Base-by-base conservation (phyloP, 2,888 invertebrate genomes). In the Chirona hameri region DNA sequence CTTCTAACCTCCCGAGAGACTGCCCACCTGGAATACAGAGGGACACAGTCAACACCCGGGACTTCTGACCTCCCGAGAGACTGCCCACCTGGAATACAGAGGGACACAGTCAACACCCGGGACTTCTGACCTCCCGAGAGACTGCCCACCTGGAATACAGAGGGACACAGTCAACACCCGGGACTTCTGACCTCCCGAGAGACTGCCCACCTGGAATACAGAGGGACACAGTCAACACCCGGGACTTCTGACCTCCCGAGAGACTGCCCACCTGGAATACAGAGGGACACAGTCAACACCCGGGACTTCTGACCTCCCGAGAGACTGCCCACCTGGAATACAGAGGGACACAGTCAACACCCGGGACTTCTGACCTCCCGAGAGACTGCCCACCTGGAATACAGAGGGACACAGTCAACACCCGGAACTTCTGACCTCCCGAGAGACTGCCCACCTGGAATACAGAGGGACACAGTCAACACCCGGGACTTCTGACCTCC, bases 71-170 rank as follows among this genome's bases (percentile, higher is more conserved):
- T 18, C 55, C 1, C 0, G 98, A 99, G 81, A 99, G 90, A 87
- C 96, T 97, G 83, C 92, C 94, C 81, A 99, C 95, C 18, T 95
- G 94, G 1, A 12, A 97, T 94, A 87, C 97, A 96, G 95, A 99
- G 96, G 84, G 94, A n/a, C n/a, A n/a, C 91, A 0, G 99, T 94
- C 88, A 99, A 97, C 18, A 99, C 97, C 82, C 99, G 90, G 0
- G 98, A 98, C 89, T 99, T 99, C 89, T 99, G 99, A 48, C 99
- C 99, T 88, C 99, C 99, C 0, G 98, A 99, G 81, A 99, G 90
- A 87, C 96, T 97, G 83, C 92, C 94, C 81, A 99, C 95, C 18
- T 95, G 94, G 88, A 98, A 96, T 83, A 97, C 88, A 0, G 98
- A 98, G 84, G 98, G 90, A 88, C 98, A 97, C 99, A 24, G 60